Percentiles rank a stretch among this genome's conserved stretches.
Conservation (phyloP, 2,797 vertebrate species). For the Vireo griseus region DNA sequence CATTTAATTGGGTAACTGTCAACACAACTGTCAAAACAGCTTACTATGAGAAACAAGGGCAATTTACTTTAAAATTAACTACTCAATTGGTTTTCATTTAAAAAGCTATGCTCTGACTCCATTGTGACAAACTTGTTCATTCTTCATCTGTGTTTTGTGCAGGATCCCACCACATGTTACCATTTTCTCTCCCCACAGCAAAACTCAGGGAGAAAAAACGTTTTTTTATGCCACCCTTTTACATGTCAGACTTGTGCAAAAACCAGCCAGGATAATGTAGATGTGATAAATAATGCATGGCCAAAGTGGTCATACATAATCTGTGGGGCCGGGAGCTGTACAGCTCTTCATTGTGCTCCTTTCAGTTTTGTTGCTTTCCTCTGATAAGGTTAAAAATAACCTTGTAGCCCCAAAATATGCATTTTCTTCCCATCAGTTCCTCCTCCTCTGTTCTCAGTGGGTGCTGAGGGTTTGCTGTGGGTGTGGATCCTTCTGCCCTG, state of each 20-base stretch:
- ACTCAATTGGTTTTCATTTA: slow-evolving; percentile 7
- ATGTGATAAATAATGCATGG: background rate
- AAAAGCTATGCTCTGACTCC: background rate
- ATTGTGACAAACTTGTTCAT: background rate
- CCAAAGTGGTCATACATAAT: background rate
- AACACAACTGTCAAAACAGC: slow-evolving; percentile 17
- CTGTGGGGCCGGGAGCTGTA: background rate
- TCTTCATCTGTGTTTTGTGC: slow-evolving; percentile 19
- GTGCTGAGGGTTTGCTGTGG: background rate
- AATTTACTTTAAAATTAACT: slow-evolving; percentile 56
- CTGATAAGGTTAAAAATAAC: slow-evolving; percentile 6
- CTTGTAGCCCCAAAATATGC: background rate
- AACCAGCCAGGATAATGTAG: background rate
- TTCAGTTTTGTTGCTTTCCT: background rate
- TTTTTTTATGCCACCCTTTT: background rate
- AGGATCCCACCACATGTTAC: background rate
- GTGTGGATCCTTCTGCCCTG: background rate
- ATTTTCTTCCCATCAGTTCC: background rate
- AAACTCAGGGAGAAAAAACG: background rate
- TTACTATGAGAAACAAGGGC: background rate
- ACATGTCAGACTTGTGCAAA: background rate
- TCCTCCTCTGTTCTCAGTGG: background rate
- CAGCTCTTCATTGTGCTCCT: background rate
- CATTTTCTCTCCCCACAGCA: background rate
- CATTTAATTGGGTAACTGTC: slow-evolving; percentile 20